phyloP scores from a whole-genome alignment of 2,113 vertebrate genomes.

The Xenopus laevis region DNA sequence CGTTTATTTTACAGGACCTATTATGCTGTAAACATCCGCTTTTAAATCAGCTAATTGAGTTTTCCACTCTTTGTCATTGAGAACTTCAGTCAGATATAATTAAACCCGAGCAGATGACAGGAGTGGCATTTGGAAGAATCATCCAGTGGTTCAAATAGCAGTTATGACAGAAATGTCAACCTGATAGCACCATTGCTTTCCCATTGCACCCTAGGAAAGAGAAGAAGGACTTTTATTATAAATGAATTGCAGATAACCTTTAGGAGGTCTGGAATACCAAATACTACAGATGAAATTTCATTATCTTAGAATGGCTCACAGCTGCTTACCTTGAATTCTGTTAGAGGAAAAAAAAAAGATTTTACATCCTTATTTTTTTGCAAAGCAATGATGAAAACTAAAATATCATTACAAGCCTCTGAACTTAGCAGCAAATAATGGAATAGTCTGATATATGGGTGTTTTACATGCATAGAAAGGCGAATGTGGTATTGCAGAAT shows the following conservation, averaged over 20 bases:
- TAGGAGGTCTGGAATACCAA: slow-evolving; percentile 72
- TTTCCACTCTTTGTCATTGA: slow-evolving; percentile 71
- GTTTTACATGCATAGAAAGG: too few relatives aligned
- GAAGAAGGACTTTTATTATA: slow-evolving; percentile 63
- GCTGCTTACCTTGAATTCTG: slow-evolving; percentile 54
- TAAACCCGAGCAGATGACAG: slow-evolving; percentile 89
- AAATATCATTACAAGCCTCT: slow-evolving; percentile 7
- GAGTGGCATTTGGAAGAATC: slow-evolving; percentile 90
- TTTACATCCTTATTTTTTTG: slow-evolving; percentile 17
- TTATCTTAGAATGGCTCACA: slow-evolving; percentile 61
- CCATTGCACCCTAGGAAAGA: slow-evolving; percentile 54
- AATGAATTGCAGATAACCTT: slow-evolving; percentile 86
- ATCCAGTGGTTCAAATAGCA: slow-evolving; percentile 89
- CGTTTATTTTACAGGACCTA: slow-evolving; percentile 52
- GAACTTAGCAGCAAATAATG: slow-evolving; percentile 19
- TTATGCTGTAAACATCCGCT: slow-evolving; percentile 50
- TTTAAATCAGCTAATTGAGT: slow-evolving; percentile 80
- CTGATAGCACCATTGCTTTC: slow-evolving; percentile 73
- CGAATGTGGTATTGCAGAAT: too few relatives aligned
- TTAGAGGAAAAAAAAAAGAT: slow-evolving; percentile 10
- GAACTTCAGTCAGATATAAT: slow-evolving; percentile 84
- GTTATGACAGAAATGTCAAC: slow-evolving; percentile 94
- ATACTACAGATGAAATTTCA: slow-evolving; percentile 64
- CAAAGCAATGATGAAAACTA: slow-evolving; percentile 10
- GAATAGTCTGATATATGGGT: not conserved